Evolutionary conservation across 92 coral and sea anemone species (phyloP).

Genomic region (Siderastrea siderea): DNA sequence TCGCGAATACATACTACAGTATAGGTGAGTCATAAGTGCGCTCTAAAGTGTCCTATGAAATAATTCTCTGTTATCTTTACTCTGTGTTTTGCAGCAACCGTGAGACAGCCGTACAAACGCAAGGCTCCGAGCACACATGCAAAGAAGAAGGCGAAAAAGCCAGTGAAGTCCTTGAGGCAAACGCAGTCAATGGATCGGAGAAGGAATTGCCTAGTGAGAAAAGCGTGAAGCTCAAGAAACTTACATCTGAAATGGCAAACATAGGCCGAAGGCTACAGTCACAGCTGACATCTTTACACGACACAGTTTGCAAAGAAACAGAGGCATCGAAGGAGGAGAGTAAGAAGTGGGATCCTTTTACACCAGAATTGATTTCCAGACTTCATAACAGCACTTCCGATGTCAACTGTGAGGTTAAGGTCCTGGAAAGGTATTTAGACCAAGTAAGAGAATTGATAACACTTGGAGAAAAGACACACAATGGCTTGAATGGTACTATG

Average conservation of each 20-base stretch:
- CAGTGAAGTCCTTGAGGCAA: not conserved
- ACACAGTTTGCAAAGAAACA: conserved; percentile 40
- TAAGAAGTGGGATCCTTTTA: conserved; percentile 15
- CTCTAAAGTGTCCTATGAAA: not conserved
- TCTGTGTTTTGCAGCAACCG: not conserved
- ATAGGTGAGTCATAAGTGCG: not conserved
- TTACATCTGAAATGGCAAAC: conserved; percentile 62
- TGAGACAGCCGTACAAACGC: not conserved
- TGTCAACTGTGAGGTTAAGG: conserved; percentile 78
- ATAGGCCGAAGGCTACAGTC: conserved; percentile 42
- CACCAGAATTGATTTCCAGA: conserved; percentile 71
- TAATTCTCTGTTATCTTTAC: not conserved
- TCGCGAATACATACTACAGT: no score
- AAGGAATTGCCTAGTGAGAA: not conserved
- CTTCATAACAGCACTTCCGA: conserved; percentile 77
- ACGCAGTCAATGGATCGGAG: not conserved
- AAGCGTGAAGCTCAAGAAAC: conserved; percentile 7
- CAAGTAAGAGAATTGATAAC: conserved; percentile 69
- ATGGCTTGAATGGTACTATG: conserved; percentile 25
- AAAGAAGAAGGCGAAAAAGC: conserved; percentile 9
- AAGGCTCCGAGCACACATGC: not conserved
- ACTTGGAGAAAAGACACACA: conserved; percentile 31
- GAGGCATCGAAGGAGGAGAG: conserved; percentile 37
- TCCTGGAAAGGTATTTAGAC: conserved; percentile 82
- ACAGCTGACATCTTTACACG: conserved; percentile 58